Conservation (phyloP, 30 jellyfish, hydroid and myxozoan genomes). For the Cassiopea xamachana region DNA sequence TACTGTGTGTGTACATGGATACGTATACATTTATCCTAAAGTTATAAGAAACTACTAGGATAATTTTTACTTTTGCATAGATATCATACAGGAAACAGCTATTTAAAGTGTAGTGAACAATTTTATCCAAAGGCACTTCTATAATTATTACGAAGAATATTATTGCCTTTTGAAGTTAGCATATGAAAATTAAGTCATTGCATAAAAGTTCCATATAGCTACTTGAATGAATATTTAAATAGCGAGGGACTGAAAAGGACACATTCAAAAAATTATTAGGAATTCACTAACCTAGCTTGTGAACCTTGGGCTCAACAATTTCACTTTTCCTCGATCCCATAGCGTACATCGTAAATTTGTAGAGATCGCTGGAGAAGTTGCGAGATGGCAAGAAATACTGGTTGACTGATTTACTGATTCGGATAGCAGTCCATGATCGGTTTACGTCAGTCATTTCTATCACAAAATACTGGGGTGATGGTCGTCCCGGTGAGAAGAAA, state of each 20-base stretch:
- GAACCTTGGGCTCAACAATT: conserved; percentile 38
- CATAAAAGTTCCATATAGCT: neutral
- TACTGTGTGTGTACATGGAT: too few species aligned
- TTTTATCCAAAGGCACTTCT: too few species aligned
- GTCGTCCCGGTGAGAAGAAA: conserved; percentile 92
- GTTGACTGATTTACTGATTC: conserved; percentile 6
- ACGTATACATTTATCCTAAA: too few species aligned
- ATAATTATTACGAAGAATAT: too few species aligned
- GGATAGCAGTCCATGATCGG: conserved; percentile 61
- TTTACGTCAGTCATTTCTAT: conserved; percentile 44
- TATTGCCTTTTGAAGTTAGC: too few species aligned
- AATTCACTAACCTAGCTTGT: neutral
- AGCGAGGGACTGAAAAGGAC: neutral
- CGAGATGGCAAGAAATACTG: conserved; percentile 18
- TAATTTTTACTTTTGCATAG: too few species aligned
- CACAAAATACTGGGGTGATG: conserved; percentile 46
- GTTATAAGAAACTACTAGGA: too few species aligned
- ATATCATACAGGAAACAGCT: too few species aligned
- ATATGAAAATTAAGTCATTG: too few species aligned
- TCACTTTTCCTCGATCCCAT: conserved; percentile 35
- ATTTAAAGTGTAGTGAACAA: too few species aligned
- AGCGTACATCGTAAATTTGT: conserved; percentile 70
- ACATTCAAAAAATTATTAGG: neutral
- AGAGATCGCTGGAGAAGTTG: neutral
- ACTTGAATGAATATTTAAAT: neutral